phyloP scores from a whole-genome alignment of 2,888 invertebrate genomes.

The Aphidoletes aphidimyza region DNA sequence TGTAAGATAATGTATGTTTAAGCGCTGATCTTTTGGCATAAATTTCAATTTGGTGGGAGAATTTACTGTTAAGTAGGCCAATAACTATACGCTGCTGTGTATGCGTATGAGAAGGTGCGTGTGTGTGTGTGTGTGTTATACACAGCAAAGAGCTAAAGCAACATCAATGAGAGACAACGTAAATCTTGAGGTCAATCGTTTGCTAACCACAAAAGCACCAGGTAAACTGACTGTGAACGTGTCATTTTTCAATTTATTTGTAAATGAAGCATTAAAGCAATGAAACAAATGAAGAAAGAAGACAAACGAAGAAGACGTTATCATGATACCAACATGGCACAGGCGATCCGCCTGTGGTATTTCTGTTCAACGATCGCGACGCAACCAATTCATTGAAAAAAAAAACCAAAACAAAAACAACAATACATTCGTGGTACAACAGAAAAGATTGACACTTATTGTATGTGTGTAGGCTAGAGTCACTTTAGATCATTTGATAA shows the following conservation, averaged over 20 bases:
- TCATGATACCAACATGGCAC: not conserved
- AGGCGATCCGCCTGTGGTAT: not conserved
- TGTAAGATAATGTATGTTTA: not conserved
- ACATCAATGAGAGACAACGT: not conserved
- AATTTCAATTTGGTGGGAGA: slow-evolving; percentile 3
- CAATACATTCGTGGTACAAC: not conserved
- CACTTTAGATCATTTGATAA: slow-evolving; percentile 21
- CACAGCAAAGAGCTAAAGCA: not conserved
- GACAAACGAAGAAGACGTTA: not conserved
- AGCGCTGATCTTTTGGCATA: not conserved
- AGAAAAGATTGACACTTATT: not conserved
- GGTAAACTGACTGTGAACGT: not conserved
- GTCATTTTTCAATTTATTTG: not conserved
- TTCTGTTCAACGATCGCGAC: not conserved
- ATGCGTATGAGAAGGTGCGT: not conserved
- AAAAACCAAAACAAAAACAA: not conserved
- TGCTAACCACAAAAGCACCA: not conserved
- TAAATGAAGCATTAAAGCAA: not conserved
- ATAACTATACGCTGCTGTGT: no score
- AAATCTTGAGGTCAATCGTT: not conserved
- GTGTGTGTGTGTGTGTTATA: not conserved
- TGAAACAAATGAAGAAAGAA: not conserved
- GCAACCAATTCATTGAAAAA: not conserved
- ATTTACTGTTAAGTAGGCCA: slow-evolving; percentile 36
- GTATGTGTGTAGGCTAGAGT: not conserved